These are phyloP conservation scores for Cydia splendana DNA, from an alignment of 1,140 invertebrate species.

Conservation along the genomic window DNA sequence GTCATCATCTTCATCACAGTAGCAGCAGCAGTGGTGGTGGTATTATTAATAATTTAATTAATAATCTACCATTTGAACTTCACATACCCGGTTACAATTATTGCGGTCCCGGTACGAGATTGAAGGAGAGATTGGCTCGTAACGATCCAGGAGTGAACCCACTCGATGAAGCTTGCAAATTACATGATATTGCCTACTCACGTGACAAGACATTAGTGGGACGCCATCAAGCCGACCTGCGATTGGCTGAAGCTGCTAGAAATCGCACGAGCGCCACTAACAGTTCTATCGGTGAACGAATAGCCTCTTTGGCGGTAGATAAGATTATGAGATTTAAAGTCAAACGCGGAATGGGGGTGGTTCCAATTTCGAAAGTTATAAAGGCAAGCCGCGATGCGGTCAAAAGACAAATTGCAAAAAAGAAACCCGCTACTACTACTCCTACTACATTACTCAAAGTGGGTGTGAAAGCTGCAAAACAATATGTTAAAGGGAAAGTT, in stretches of 20 bases:
- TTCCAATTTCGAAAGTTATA: background rate
- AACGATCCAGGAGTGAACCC: background rate
- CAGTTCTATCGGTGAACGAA: background rate
- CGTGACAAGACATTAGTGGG: background rate
- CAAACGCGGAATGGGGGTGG: background rate
- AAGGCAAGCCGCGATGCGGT: background rate
- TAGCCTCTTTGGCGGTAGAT: background rate
- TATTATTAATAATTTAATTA: background rate
- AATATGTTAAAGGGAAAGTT: background rate
- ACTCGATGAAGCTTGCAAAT: background rate
- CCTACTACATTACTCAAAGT: too few relatives aligned
- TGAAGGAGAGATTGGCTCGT: background rate
- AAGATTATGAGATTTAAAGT: background rate
- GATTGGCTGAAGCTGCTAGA: background rate
- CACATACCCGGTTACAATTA: slow-evolving; percentile 19
- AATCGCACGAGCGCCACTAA: too few relatives aligned
- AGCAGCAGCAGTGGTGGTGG: too few relatives aligned
- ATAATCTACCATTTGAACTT: background rate
- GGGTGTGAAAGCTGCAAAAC: background rate
- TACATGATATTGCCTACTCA: slow-evolving; percentile 9
- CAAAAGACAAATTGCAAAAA: background rate
- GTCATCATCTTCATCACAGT: too few relatives aligned
- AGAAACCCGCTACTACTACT: too few relatives aligned
- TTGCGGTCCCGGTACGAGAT: background rate
- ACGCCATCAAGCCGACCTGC: background rate